Base-by-base conservation (phyloP, 2,797 vertebrate genomes). In the Euphonia xanthogaster region DNA sequence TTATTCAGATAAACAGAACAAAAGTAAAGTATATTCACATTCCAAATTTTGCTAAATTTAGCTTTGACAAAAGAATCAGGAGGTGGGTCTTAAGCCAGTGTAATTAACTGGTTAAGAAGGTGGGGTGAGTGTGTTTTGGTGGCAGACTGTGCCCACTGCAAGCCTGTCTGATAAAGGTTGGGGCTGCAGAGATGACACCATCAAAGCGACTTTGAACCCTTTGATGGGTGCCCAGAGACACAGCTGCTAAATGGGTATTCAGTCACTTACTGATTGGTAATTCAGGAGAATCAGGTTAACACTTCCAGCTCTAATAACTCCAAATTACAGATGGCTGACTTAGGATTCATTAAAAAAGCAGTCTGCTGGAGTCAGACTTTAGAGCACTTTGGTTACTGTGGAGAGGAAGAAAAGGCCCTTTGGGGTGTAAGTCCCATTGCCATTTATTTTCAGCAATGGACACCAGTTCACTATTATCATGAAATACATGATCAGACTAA, bases 1-100 rank as follows among this genome's bases (percentile, higher is more conserved):
- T 92, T 93, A 94, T 40, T 89, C 89, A 95, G 68, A 97, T 89
- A 97, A 98, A 94, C 75, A 97, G 92, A 96, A 92, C 57, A 93
- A 86, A 96, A 96, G 81, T 94, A 92, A 97, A 96, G 95, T 76
- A 77, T 45, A 91, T 83, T 88, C 72, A 83, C 33, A 82, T 92
- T 85, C 75, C 50, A 75, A 96, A 94, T 74, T 94, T 79, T 83
- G 39, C 66, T 87, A 90, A 89, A 94, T 95, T 93, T 96, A 89
- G 58, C 80, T 83, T 86, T 88, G 50, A 63, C 42, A 91, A 47
- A 80, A 89, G 78, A 95, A 96, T 31, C 20, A 21, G 80, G 61
- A 91, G 44, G 30, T 67, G 93, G 93, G 77, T 63, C 58, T 83
- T 95, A 94, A 97, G 60, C 51, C 71, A 76, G 4, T 60, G 35